These are phyloP conservation scores for Prosopocoilus inquinatus DNA, from an alignment of 2,888 invertebrate species.

Conservation along the genomic window DNA sequence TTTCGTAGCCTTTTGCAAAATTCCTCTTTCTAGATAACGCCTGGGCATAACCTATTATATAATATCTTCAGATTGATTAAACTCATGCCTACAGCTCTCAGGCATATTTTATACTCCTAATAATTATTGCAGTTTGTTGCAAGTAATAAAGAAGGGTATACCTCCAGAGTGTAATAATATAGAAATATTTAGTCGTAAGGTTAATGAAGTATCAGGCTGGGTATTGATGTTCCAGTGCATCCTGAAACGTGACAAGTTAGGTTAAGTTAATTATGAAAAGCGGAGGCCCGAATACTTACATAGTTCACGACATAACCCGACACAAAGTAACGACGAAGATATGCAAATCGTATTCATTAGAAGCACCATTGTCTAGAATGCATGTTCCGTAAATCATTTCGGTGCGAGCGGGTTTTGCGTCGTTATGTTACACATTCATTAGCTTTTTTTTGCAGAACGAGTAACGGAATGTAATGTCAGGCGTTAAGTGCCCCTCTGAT, in stretches of 20 bases:
- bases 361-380: slow-evolving; percentile 45
- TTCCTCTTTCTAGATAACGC: too few relatives aligned
- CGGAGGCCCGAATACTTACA: slow-evolving; percentile 36
- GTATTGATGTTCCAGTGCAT: slow-evolving; percentile 16
- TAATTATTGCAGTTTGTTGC: too few relatives aligned
- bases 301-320: slow-evolving; percentile 40
- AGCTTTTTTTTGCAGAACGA: slow-evolving; percentile 26
- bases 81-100: too few relatives aligned
- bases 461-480: slow-evolving; percentile 33
- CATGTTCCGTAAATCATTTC: slow-evolving; percentile 39
- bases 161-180: too few relatives aligned
- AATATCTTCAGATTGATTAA: too few relatives aligned
- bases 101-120: too few relatives aligned
- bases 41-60: too few relatives aligned
- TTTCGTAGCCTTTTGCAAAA: too few relatives aligned
- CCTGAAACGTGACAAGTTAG: slow-evolving; percentile 32
- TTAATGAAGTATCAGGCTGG: slow-evolving; percentile 6
- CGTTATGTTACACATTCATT: slow-evolving; percentile 39
- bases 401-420: slow-evolving; percentile 33
- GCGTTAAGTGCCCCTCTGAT: slow-evolving; percentile 33
- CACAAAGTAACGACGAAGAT: slow-evolving; percentile 46
- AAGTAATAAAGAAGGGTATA: too few relatives aligned
- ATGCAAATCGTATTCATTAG: slow-evolving; percentile 33
- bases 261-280: slow-evolving; percentile 40
- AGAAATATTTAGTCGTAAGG: background rate